A percentile compares a stretch with the other conserved stretches of the same genome.
Conservation (phyloP, 2,113 vertebrate genomes). For the Phocoena phocoena region DNA sequence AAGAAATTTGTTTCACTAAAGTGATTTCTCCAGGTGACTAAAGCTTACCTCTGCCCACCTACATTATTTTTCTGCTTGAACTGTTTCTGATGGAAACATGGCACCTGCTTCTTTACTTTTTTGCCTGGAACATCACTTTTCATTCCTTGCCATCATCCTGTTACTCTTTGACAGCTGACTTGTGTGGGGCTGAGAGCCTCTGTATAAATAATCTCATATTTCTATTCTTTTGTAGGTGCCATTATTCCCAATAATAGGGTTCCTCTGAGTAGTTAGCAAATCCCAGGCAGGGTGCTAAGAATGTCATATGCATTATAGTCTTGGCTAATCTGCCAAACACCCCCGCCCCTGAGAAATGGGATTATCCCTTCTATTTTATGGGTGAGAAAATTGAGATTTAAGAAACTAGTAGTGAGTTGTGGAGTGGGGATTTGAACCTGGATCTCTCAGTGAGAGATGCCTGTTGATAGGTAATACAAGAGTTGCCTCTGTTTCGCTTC, state of each 20-base stretch:
- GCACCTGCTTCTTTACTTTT: background rate
- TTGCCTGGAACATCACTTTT: background rate
- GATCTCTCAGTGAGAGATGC: background rate
- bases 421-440: background rate
- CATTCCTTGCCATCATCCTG: background rate
- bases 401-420: background rate
- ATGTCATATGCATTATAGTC: background rate
- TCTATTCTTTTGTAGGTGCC: background rate
- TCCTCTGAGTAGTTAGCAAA: background rate
- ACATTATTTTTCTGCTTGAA: background rate
- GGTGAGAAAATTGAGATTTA: background rate
- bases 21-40: constrained; percentile 30
- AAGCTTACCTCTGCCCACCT: background rate
- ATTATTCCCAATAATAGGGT: background rate
- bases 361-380: background rate
- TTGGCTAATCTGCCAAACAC: background rate
- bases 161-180: background rate
- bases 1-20: background rate
- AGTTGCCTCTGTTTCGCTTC: background rate
- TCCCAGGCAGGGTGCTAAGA: background rate
- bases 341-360: background rate
- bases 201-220: background rate
- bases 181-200: background rate
- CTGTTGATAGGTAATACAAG: background rate
- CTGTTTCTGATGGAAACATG: background rate